Percentiles rank a stretch among this genome's conserved stretches.
These are phyloP conservation scores for Mizuhopecten yessoensis DNA, from an alignment of 1,140 invertebrate species.

Conservation along the genomic window DNA sequence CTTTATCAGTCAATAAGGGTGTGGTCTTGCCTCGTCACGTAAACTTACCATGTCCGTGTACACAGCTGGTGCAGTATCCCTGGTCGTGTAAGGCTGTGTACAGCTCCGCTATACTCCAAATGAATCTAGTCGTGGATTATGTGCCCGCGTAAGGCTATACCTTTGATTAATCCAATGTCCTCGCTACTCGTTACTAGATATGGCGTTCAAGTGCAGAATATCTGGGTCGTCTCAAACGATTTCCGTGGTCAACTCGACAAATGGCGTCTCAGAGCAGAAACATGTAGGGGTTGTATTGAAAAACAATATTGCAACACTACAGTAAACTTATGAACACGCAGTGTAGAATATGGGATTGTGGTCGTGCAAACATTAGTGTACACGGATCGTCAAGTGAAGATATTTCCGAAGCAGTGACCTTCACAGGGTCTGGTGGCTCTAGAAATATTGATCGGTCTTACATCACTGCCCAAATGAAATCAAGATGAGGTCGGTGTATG, in stretches of 20 bases:
- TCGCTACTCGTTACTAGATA: constrained; percentile 27
- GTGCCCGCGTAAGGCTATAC: background rate
- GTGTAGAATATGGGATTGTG: too few species aligned
- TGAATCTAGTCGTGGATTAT: background rate
- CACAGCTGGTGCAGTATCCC: background rate
- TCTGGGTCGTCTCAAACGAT: background rate
- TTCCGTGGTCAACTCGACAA: background rate
- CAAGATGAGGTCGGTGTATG: background rate
- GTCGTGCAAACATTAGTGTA: too few species aligned
- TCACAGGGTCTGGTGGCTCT: background rate
- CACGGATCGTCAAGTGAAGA: too few species aligned
- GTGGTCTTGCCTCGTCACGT: background rate
- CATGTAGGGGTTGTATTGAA: background rate
- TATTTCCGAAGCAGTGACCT: background rate
- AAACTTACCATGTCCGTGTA: background rate
- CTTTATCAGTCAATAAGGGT: background rate
- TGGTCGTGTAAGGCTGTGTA: background rate
- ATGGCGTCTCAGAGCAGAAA: background rate
- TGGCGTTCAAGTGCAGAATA: background rate
- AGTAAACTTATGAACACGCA: background rate
- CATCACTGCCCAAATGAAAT: background rate
- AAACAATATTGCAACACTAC: background rate
- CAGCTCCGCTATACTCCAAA: background rate
- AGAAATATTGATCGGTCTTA: background rate
- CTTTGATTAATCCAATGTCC: constrained; percentile 22